Conservation (phyloP, 2,113 vertebrate genomes). For the Bothrops jararaca region DNA sequence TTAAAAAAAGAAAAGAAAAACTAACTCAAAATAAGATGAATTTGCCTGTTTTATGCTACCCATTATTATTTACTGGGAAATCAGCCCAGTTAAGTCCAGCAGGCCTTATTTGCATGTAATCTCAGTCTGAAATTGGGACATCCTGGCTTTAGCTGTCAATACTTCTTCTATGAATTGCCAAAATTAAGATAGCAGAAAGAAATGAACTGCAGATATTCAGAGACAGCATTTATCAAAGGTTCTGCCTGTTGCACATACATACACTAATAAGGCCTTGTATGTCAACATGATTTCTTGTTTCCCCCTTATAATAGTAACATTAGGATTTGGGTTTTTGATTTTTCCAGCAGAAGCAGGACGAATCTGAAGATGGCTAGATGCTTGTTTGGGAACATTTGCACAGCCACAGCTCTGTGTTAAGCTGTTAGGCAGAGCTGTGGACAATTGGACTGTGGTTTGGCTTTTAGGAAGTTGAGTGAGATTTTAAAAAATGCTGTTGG, state of each 20-base stretch:
- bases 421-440: neutral
- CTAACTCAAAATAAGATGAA: neutral
- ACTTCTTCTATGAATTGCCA: neutral
- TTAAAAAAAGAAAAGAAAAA: neutral
- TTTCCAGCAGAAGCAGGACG: neutral
- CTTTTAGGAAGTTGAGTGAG: neutral
- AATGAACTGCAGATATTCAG: neutral
- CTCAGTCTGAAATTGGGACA: neutral
- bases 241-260: no score
- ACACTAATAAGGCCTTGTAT: neutral
- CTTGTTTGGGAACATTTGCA: slow-evolving; percentile 15
- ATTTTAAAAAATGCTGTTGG: neutral
- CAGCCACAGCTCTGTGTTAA: neutral
- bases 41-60: neutral
- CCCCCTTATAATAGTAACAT: accelerated
- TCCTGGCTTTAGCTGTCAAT: neutral
- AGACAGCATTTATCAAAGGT: neutral
- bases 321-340: neutral
- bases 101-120: neutral
- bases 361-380: neutral
- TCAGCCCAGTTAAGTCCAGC: neutral
- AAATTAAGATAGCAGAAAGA: neutral
- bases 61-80: neutral
- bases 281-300: slow-evolving; percentile 5
- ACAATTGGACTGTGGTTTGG: neutral